Percentiles rank a stretch among this genome's conserved stretches.
These are phyloP conservation scores for Penaeus indicus DNA, from an alignment of 1,140 invertebrate genomes.

Conservation along the genomic window DNA sequence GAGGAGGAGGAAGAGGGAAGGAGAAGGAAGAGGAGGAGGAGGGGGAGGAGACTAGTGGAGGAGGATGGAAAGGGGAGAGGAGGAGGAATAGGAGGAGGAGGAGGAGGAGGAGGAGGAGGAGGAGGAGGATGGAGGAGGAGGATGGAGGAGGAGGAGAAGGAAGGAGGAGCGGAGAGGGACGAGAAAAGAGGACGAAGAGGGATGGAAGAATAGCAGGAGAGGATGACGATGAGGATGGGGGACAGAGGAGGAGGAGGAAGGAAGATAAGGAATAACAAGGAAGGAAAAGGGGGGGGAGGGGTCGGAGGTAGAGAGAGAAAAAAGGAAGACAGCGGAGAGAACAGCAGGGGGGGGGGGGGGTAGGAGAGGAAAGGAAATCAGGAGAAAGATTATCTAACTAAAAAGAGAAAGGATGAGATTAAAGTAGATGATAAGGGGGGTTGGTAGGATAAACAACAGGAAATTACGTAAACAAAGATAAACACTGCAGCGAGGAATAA, in stretches of 20 bases:
- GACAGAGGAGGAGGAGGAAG: not conserved
- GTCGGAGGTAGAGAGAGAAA: not conserved
- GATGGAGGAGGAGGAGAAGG: not conserved
- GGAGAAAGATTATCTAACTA: too few relatives aligned
- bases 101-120: too few relatives aligned
- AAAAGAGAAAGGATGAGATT: not conserved
- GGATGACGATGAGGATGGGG: not conserved
- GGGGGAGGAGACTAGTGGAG: too few relatives aligned
- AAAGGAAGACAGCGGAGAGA: not conserved
- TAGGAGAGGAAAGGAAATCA: too few relatives aligned
- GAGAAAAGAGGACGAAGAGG: not conserved
- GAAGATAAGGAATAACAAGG: not conserved
- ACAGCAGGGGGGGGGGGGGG: not conserved
- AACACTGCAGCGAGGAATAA: not conserved
- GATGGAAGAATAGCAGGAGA: not conserved
- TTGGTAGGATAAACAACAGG: not conserved
- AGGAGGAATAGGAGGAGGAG: too few relatives aligned
- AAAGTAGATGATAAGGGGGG: not conserved
- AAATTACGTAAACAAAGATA: not conserved
- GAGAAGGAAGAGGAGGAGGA: too few relatives aligned
- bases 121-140: too few relatives aligned
- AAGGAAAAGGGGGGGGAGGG: not conserved
- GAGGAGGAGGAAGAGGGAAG: not conserved
- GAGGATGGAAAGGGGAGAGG: too few relatives aligned
- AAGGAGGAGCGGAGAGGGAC: not conserved